Evolutionary conservation across 2,888 invertebrate species (phyloP), one percentile per base, ranked within the genome.

Genomic region (Xylota sylvarum): DNA sequence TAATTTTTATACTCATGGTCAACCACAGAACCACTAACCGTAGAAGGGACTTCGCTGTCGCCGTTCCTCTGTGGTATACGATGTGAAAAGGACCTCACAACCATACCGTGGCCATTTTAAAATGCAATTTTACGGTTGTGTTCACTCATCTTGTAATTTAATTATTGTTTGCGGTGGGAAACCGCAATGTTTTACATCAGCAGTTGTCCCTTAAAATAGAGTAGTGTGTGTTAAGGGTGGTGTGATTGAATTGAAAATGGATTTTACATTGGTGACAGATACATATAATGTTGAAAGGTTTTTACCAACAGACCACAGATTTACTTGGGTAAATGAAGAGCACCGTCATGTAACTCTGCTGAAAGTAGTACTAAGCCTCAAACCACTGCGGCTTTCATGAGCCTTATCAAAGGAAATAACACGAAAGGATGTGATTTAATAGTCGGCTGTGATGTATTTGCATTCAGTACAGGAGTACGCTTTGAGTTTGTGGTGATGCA

Each of bases 121-220:
- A 73, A 62, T 62, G 37, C 52, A 52, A 73, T 60, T 60, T 69
- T 60, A 69, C 32, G 58, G 46, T 37, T 43, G 14, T 6, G 14
- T 43, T 69, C 7, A 37, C 19, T 32, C 58, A 60, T 58, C 37
- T 69, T 50, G 50, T 58, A 19, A 69, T 69, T 60, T 77, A 67
- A 67, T 77, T 77, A 60, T 14, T 77, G 40, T 60, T 77, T 67
- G 10, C 56, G 9, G 19, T 23, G 35, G 50, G 46, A 35, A 27
- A 46, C 64, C 64, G 19, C 64, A 64, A 32, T 46, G 17, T 46
- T 64, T 64, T 46, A 6, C 4, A 32, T 14, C 43, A 43, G 4
- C 37, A 37, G 14, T 43, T 43, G 23, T 2, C 6, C 43, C 43
- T 43, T 43, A 43, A 43, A 43, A 43, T 43, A 14, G 5, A n/a